Conservation (phyloP, 2,888 invertebrate genomes). For the Asteroscopus sphinx region DNA sequence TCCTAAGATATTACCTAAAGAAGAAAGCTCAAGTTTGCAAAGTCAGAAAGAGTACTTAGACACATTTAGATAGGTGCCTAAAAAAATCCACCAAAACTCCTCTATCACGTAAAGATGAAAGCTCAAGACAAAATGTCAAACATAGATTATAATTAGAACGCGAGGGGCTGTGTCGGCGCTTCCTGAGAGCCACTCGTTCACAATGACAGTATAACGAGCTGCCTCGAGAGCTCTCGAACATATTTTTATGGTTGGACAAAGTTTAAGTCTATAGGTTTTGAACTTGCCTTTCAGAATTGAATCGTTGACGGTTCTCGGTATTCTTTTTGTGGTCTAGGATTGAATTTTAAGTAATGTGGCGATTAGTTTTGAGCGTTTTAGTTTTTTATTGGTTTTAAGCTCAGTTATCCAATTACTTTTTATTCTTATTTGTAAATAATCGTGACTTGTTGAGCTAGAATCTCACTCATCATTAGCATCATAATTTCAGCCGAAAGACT, state of each 20-base stretch:
- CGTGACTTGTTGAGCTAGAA: too few relatives aligned
- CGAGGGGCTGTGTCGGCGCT: slow-evolving; percentile 55
- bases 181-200: slow-evolving; percentile 46
- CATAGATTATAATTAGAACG: slow-evolving; percentile 60
- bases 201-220: slow-evolving; percentile 64
- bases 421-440: too few relatives aligned
- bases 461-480: too few relatives aligned
- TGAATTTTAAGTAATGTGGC: neutral
- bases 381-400: too few relatives aligned
- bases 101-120: slow-evolving; percentile 41
- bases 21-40: too few relatives aligned
- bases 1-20: too few relatives aligned
- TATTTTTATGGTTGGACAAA: slow-evolving; percentile 53
- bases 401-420: too few relatives aligned
- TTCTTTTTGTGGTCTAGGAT: neutral
- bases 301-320: slow-evolving; percentile 17
- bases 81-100: slow-evolving; percentile 20
- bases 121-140: slow-evolving; percentile 54
- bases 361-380: neutral
- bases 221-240: slow-evolving; percentile 46
- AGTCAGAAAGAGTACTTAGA: too few relatives aligned
- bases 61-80: neutral
- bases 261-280: slow-evolving; percentile 48
- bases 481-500: too few relatives aligned
- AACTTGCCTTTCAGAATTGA: slow-evolving; percentile 34